Evolutionary conservation across 1,140 invertebrate genomes (phyloP), one percentile per base, ranked within the genome.

Genomic region (Aleiodes sp.): DNA sequence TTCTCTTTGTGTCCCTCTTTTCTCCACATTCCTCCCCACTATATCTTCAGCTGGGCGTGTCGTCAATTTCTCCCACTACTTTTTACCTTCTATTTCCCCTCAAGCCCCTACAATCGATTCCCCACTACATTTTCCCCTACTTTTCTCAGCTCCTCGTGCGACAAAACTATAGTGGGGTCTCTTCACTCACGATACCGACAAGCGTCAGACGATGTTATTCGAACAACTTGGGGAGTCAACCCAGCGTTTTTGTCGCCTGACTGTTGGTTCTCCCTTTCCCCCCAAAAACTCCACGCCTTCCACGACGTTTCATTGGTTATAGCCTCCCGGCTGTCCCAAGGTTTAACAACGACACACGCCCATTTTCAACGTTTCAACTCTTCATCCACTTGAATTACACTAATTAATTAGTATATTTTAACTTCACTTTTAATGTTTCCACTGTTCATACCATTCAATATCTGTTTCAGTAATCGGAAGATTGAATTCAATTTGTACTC

Each of bases 271-370:
- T 78, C 73, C 76, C 69, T 41, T 65, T 72, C 68, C 43, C 39
- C 43, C 64, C 64, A 62, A 41, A 59, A 61, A 71, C 75, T 84
- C 81, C 83, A 85, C 84, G 84, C 84, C 84, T 85, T 84, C 82
- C 73, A 71, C 64, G 41, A 29, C 33, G 70, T 72, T 76, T 71
- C 76, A 86, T 86, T 86, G 84, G 84, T 70, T 59, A 35, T 3
- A 10, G n/a, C 37, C 8, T 6, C 21, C 75, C 73, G 76, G 76
- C 76, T 85, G 84, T 84, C 83, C 78, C 79, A 80, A 70, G 56
- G 68, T 68, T 70, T 70, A 29, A 62, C 70, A 78, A 77, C 82
- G 82, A 84, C 84, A 83, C 84, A 86, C 84, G 84, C 84, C 84
- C 80, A 75, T 75, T 76, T 79, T 76, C 70, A 24, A 24, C 46